phyloP scores from a whole-genome alignment of 2,113 vertebrate species.

The Cervus canadensis region DNA sequence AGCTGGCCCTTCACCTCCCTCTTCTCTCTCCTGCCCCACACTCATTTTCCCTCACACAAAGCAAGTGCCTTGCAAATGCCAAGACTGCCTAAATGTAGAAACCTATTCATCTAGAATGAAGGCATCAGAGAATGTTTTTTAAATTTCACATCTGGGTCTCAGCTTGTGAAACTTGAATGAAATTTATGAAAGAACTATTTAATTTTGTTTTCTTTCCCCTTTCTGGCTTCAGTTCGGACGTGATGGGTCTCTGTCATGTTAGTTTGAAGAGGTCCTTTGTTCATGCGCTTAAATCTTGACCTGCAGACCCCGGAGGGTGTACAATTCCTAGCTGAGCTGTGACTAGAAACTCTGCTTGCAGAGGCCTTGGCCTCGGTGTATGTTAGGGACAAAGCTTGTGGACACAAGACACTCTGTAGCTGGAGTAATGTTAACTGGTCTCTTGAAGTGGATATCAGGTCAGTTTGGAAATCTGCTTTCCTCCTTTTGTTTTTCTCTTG shows the following conservation, averaged over 20 bases:
- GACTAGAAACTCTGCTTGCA: background rate
- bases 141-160: background rate
- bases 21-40: background rate
- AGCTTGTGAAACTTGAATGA: background rate
- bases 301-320: background rate
- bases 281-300: conserved; percentile 32
- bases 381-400: conserved; percentile 26
- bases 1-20: background rate
- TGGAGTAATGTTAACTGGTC: conserved; percentile 41
- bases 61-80: background rate
- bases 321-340: background rate
- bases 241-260: background rate
- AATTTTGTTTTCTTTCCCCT: background rate
- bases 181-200: background rate
- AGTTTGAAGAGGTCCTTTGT: conserved; percentile 15
- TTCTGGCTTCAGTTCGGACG: background rate
- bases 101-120: background rate
- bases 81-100: background rate
- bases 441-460: background rate
- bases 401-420: background rate
- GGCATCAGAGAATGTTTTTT: background rate
- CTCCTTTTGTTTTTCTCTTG: background rate
- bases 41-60: background rate
- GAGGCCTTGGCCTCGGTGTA: background rate
- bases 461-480: conserved; percentile 34